phyloP scores from a whole-genome alignment of 2,888 invertebrate genomes.

The Sarcophaga subvicina region DNA sequence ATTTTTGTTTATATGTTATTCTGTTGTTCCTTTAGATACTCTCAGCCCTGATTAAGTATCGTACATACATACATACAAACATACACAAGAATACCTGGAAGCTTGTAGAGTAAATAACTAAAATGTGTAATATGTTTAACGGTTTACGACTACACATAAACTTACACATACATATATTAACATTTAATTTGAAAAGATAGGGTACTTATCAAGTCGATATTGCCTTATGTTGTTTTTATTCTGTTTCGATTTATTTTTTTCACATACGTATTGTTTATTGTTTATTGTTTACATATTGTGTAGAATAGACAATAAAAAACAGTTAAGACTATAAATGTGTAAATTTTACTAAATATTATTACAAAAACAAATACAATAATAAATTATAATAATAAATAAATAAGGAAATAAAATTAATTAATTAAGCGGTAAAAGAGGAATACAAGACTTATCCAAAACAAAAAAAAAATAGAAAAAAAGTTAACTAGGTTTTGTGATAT shows the following conservation, averaged over 20 bases:
- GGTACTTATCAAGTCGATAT: not conserved
- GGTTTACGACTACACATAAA: too few species aligned
- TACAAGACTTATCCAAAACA: too few species aligned
- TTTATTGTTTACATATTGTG: constrained; percentile 37
- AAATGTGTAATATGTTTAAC: too few species aligned
- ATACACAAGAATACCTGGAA: not conserved
- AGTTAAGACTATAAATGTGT: constrained; percentile 61
- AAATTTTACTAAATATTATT: constrained; percentile 63
- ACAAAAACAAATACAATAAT: constrained; percentile 24
- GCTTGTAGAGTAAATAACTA: too few species aligned
- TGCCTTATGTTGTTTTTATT: not conserved
- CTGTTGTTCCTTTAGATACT: constrained; percentile 26
- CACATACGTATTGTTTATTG: not conserved
- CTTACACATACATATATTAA: too few species aligned
- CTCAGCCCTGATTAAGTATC: constrained; percentile 47
- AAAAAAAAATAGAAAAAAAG: too few species aligned
- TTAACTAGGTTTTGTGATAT: too few species aligned
- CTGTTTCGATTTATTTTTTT: constrained; percentile 14
- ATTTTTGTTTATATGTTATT: too few species aligned
- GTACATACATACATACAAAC: constrained; percentile 12
- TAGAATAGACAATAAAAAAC: constrained; percentile 47
- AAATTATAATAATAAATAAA: not conserved
- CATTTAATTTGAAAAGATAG: not conserved
- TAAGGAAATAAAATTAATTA: not conserved
- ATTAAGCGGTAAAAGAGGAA: not conserved